Base-by-base conservation (phyloP, 2,888 invertebrate species). In the Drosophila merina region DNA sequence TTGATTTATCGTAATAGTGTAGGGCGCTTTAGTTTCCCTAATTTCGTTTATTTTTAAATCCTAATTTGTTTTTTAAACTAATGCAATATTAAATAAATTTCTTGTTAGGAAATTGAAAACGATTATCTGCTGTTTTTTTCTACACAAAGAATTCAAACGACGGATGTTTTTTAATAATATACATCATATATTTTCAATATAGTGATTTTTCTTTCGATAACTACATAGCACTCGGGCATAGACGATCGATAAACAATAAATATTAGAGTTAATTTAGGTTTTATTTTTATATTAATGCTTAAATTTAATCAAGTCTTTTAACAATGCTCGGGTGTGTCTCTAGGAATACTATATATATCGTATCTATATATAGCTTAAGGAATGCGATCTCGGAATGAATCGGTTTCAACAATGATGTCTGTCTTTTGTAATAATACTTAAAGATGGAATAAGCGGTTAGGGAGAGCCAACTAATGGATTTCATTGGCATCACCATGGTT, bases 301-400 rank as follows among this genome's bases (percentile, higher is more conserved):
- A 86, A 73, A 76, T 74, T 54, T 86, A 85, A 89, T 86, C 89
- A 88, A 89, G 89, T 89, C 88, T 86, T 86, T 84, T 70, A 87
- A 88, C 86, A 76, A 76, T 87, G 82, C 72, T 87, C 69, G 88
- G 84, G 79, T 71, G 76, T 75, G 72, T 62, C 75, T 80, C 75
- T 88, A 83, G 74, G 80, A 83, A 76, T 86, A 72, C 56, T 71
- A 80, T 83, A 74, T 79, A 67, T 58, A 66, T 62, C 69, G 14
- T 66, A 36, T 68, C 56, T 60, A 52, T 75, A 52, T 75, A 57
- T 60, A 81, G 72, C 57, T 73, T 81, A 81, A 81, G 87, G 82
- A 83, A 83, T 83, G 68, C 75, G 62, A 57, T 75, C 63, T 75
- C 63, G 88, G 87, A 82, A 86, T 84, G 84, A 57, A 62, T 72